These are phyloP conservation scores for Linepithema humile DNA, from an alignment of 1,140 invertebrate genomes.

Conservation along the genomic window DNA sequence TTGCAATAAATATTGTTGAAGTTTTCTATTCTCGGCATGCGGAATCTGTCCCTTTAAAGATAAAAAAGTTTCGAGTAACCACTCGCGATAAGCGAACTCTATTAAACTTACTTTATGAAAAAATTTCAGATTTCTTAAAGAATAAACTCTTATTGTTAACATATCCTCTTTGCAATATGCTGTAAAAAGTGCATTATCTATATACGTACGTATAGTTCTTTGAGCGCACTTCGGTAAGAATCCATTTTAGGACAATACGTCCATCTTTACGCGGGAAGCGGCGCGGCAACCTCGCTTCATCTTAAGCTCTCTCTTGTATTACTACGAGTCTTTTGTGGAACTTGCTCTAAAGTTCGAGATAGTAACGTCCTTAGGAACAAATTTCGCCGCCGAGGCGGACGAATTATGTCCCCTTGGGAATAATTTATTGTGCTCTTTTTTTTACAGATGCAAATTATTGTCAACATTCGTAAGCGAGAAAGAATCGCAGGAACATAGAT, in stretches of 20 bases:
- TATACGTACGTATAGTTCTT: background rate
- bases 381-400: conserved; percentile 46
- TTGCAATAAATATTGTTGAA: background rate
- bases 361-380: conserved; percentile 51
- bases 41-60: background rate
- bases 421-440: conserved; percentile 17
- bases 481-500: background rate
- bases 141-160: conserved; percentile 42
- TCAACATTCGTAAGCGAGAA: conserved; percentile 7
- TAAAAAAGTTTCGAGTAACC: background rate
- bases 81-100: conserved; percentile 46
- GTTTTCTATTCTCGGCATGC: background rate
- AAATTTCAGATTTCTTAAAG: conserved; percentile 4
- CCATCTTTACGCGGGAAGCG: background rate
- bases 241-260: conserved; percentile 51
- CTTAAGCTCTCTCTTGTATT: conserved; percentile 39
- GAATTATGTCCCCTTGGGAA: conserved; percentile 34
- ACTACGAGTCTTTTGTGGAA: conserved; percentile 54
- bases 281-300: background rate
- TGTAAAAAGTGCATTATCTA: conserved; percentile 26
- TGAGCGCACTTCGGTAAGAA: conserved; percentile 30
- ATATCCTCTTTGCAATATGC: background rate
- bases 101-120: conserved; percentile 47
- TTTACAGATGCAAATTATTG: conserved; percentile 35
- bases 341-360: conserved; percentile 51